Conservation (phyloP, 1,140 invertebrate genomes). For the Maconellicoccus hirsutus region DNA sequence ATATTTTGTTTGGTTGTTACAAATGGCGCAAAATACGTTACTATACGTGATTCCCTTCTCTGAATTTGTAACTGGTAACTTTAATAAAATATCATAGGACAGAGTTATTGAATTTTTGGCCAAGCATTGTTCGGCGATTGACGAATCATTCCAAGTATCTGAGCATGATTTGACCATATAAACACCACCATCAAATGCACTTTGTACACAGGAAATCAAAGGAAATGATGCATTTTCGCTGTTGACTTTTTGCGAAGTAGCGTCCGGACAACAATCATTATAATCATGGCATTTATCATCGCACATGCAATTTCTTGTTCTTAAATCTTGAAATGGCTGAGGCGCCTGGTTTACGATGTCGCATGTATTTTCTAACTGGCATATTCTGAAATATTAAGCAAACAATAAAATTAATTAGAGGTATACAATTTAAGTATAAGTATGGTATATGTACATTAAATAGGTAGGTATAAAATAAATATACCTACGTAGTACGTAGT, state of each 20-base stretch:
- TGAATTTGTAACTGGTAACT: conserved; percentile 38
- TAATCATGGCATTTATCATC: conserved; percentile 38
- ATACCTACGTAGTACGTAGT: no score
- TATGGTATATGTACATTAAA: no score
- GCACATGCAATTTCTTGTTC: conserved; percentile 38
- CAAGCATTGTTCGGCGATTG: conserved; percentile 28
- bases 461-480: no score
- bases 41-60: conserved; percentile 40
- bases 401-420: not conserved
- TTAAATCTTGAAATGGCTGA: not conserved
- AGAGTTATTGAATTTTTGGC: conserved; percentile 28
- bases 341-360: not conserved
- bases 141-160: conserved; percentile 34
- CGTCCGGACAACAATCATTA: conserved; percentile 43
- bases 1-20: conserved; percentile 36
- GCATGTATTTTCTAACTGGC: not conserved
- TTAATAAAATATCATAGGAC: conserved; percentile 37
- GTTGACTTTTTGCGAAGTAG: no score
- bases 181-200: conserved; percentile 34
- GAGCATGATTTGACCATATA: conserved; percentile 40
- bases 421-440: no score
- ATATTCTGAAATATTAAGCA: not conserved
- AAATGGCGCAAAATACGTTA: conserved; percentile 45
- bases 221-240: conserved; percentile 24
- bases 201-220: conserved; percentile 35